These are phyloP conservation scores for Potorous gilbertii DNA, from an alignment of 2,797 vertebrate genomes.

Conservation along the genomic window DNA sequence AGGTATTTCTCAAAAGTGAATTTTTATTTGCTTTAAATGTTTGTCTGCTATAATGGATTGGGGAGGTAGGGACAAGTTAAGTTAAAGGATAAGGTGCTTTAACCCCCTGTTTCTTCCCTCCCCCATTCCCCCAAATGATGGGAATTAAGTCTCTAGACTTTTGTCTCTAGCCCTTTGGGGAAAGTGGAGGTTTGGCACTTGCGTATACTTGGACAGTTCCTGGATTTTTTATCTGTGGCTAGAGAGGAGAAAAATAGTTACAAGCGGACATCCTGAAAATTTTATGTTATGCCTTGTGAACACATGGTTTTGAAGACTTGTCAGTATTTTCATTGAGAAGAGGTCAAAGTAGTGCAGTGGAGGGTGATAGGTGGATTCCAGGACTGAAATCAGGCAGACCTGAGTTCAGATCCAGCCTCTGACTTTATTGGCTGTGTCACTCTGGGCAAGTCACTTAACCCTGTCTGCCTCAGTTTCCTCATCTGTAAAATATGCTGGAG, in stretches of 20 bases:
- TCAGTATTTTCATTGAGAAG: not conserved
- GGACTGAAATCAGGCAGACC: not conserved
- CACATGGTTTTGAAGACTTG: not conserved
- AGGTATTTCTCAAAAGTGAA: not conserved
- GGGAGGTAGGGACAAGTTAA: not conserved
- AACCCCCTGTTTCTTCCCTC: not conserved
- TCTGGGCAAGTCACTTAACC: not conserved
- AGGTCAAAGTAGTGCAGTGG: not conserved
- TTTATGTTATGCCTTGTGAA: not conserved
- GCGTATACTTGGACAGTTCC: not conserved
- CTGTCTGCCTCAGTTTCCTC: not conserved
- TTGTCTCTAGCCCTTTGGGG: not conserved
- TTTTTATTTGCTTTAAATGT: not conserved
- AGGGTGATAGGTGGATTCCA: not conserved
- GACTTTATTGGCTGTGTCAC: not conserved
- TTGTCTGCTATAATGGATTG: not conserved
- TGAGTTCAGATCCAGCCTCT: not conserved
- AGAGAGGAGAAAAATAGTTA: not conserved
- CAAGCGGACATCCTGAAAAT: not conserved
- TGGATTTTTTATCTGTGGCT: not conserved
- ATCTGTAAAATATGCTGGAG: not conserved
- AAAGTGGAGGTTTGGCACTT: not conserved
- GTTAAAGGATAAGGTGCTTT: not conserved
- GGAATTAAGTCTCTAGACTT: not conserved
- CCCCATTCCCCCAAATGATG: not conserved